Base-by-base conservation (phyloP, 2,888 invertebrate species). In the Dorcus hopei region DNA sequence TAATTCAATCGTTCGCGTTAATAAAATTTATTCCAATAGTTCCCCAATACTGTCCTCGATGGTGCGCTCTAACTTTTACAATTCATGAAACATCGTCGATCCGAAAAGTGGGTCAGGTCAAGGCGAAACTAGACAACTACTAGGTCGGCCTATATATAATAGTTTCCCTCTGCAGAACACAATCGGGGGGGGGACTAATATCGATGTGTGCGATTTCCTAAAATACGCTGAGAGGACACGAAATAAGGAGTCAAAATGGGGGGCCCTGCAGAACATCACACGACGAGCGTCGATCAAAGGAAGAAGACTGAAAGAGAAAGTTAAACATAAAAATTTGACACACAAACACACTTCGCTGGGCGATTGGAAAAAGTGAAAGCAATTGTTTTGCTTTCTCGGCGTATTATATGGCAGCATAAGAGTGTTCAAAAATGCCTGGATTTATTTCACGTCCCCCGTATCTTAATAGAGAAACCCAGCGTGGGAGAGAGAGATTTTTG, bases 281-380 rank as follows among this genome's bases (percentile, higher is more conserved):
- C 3, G 26, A 7, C 26, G 7, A 33, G 26, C 26, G 26, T 6
- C 6, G 26, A 33, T 33, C 26, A 33, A 33, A 33, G 26, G 26
- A 33, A 33, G 26, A 54, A 56, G 56, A 65, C 65, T 63, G 68
- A 68, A 67, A 68, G 68, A 68, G 68, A 68, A 64, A 68, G 68
- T 68, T 61, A 54, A 47, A 47, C 48, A 60, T 61, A 62, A 65
- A 61, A 64, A 62, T 63, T 61, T 57, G 64, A 64, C 68, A 67
- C 59, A 61, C 56, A 65, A 63, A 66, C 67, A 61, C 58, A 66
- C 61, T 65, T 68, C 49, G 45, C 41, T 48, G 53, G 55, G 55
- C 58, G 61, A 61, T 61, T 61, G 60, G 58, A 62, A 68, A 68
- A 68, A 68, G 68, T 66, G 68, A 68, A 68, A 68, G 68, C 68